Evolutionary conservation across 2,113 vertebrate species (phyloP).

Genomic region (Ammodytes dubius): DNA sequence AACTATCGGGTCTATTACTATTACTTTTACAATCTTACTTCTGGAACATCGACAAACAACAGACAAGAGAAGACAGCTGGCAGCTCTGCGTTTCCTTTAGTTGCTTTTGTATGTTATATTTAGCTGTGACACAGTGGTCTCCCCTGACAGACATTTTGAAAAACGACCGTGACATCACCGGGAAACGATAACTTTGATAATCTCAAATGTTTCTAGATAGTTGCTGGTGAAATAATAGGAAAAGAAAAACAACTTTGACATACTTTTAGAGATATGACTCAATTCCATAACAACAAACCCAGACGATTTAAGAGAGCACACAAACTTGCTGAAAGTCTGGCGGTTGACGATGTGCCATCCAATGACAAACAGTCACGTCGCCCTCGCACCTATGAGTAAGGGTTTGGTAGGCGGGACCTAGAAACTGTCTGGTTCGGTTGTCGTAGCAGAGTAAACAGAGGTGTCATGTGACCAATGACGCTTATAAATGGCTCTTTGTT

Average conservation of each 20-base stretch:
- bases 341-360: conserved; percentile 35
- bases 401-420: conserved; percentile 33
- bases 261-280: conserved; percentile 72
- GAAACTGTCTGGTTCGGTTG: conserved; percentile 28
- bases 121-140: conserved; percentile 12
- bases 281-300: conserved; percentile 63
- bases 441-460: conserved; percentile 56
- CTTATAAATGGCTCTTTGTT: background rate
- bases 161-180: conserved; percentile 3
- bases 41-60: background rate
- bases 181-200: background rate
- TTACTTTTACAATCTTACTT: background rate
- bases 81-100: background rate
- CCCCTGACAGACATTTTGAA: background rate
- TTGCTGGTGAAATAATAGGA: background rate
- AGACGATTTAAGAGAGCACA: conserved; percentile 13
- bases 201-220: background rate
- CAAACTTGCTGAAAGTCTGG: conserved; percentile 54
- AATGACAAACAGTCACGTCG: conserved; percentile 10
- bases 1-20: background rate
- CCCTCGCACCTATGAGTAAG: conserved; percentile 40
- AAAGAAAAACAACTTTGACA: conserved; percentile 66
- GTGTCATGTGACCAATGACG: conserved; percentile 68
- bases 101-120: conserved; percentile 18
- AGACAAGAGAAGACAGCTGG: background rate